Evolutionary conservation across 2,797 vertebrate species (phyloP).

Genomic region (Notoglanidium macrostoma): DNA sequence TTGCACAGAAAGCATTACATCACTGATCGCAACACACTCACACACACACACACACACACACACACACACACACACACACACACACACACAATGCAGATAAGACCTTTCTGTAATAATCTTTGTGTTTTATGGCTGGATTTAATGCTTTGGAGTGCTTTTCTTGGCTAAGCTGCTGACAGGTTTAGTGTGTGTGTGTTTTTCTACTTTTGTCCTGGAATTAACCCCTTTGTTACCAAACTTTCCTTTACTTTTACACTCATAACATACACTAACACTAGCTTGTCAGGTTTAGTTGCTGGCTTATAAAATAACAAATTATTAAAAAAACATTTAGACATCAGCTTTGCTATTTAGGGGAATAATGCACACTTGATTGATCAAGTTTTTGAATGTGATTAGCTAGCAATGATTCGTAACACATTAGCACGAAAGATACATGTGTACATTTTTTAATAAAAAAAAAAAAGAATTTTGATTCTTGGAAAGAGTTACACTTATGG

Average conservation of each 20-base stretch:
- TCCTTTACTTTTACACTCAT: background rate
- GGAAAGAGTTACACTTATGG: background rate
- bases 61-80: conserved; percentile 2
- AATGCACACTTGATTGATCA: background rate
- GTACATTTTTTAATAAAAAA: background rate
- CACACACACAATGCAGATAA: conserved; percentile 5
- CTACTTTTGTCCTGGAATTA: background rate
- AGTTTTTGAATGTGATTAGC: background rate
- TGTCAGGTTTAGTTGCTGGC: background rate
- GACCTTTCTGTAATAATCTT: background rate
- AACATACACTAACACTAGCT: background rate
- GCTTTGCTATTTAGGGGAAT: background rate
- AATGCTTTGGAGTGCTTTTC: conserved; percentile 16
- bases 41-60: background rate
- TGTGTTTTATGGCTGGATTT: background rate
- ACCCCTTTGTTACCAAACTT: background rate
- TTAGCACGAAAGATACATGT: background rate
- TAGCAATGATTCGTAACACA: background rate
- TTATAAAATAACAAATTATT: background rate
- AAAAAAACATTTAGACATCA: background rate
- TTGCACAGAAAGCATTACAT: conserved; percentile 23
- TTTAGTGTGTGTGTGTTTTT: background rate
- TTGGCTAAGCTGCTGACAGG: conserved; percentile 17
- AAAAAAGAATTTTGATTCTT: background rate
- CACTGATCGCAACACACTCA: background rate